Conservation (phyloP, 2,797 vertebrate genomes). For the Phoeniculus purpureus region DNA sequence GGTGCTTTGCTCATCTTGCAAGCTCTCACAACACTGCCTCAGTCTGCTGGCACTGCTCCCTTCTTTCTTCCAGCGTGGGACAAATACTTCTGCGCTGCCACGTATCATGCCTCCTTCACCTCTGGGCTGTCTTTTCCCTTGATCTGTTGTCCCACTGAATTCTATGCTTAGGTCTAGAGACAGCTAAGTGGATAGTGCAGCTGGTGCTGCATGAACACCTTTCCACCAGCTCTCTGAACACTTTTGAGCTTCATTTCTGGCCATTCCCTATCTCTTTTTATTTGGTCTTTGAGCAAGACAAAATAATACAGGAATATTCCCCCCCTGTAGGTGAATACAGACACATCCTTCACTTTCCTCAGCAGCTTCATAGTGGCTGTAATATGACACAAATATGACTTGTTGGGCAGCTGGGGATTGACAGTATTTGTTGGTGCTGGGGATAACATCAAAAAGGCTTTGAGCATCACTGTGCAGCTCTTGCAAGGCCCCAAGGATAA, state of each 20-base stretch:
- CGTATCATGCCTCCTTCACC: rapidly evolving
- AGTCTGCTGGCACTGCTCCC: not conserved
- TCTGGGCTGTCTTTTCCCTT: not conserved
- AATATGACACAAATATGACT: not conserved
- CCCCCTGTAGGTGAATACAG: not conserved
- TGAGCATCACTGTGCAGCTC: rapidly evolving
- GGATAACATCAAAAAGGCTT: not conserved
- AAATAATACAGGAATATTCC: not conserved
- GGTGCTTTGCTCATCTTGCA: not conserved
- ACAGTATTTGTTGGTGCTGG: not conserved
- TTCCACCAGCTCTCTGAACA: not conserved
- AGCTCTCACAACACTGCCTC: not conserved
- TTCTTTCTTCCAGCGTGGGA: not conserved
- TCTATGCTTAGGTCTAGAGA: not conserved
- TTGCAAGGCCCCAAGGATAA: rapidly evolving
- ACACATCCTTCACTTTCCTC: not conserved
- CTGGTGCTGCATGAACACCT: not conserved
- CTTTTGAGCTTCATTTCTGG: not conserved
- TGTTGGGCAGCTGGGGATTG: not conserved
- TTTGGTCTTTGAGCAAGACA: not conserved
- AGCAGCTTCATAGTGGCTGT: not conserved
- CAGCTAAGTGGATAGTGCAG: not conserved
- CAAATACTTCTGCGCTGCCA: not conserved
- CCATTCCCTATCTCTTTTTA: not conserved
- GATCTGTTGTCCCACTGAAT: not conserved